phyloP scores from a whole-genome alignment of 2,888 invertebrate species.

The Scaptomyza polygonia region DNA sequence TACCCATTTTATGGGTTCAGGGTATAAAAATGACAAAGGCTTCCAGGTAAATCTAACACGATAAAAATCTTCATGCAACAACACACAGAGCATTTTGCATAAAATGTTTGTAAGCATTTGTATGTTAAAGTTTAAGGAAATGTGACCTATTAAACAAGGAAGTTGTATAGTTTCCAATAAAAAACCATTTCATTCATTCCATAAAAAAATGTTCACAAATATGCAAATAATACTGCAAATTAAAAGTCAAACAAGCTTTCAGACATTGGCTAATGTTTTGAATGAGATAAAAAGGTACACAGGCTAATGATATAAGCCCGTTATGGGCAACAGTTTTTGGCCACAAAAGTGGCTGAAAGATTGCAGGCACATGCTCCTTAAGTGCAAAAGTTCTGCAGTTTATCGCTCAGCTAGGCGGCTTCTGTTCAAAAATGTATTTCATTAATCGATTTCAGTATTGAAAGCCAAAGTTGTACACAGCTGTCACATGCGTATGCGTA shows the following conservation, averaged over 20 bases:
- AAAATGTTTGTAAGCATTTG: too few relatives aligned
- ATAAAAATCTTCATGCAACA: slow-evolving; percentile 8
- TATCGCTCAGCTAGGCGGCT: slow-evolving; percentile 26
- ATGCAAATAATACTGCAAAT: too few relatives aligned
- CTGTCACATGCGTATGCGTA: slow-evolving; percentile 30
- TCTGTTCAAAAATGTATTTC: slow-evolving; percentile 25
- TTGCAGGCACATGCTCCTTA: slow-evolving; percentile 29
- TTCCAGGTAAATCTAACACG: slow-evolving; percentile 5
- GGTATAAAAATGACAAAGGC: slow-evolving; percentile 13
- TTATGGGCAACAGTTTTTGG: slow-evolving; percentile 18
- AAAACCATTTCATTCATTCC: neutral
- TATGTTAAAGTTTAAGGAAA: too few relatives aligned
- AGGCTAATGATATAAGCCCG: slow-evolving; percentile 35
- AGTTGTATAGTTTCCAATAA: too few relatives aligned
- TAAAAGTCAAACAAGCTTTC: slow-evolving; percentile 8
- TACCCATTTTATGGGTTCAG: too few relatives aligned
- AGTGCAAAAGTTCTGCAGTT: slow-evolving; percentile 21
- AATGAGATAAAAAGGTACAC: slow-evolving; percentile 12
- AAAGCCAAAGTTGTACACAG: neutral
- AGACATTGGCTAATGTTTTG: slow-evolving; percentile 13
- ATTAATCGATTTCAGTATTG: neutral
- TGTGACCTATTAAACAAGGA: too few relatives aligned
- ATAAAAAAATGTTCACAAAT: neutral
- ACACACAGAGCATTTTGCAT: neutral
- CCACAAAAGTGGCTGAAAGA: slow-evolving; percentile 39